Evolutionary conservation across 1,140 invertebrate species (phyloP), one percentile per base, ranked within the genome.

Genomic region (Drosophila erecta): DNA sequence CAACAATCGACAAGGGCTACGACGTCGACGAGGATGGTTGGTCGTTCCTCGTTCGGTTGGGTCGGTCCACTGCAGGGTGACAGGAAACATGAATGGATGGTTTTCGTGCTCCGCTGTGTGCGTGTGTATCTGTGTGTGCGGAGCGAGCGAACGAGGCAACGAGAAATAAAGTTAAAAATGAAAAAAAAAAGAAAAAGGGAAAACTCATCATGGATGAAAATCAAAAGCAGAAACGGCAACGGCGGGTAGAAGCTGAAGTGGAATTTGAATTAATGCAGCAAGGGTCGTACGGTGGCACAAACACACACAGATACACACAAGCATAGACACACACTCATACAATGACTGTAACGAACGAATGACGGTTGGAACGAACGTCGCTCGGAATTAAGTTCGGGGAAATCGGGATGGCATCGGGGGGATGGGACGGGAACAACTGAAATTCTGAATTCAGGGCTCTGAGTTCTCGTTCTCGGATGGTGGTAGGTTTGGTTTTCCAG

Each of bases 201-300:
- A 87, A 87, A 89, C 84, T 87, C 84, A 89, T 89, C 84, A 87
- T 87, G 79, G 84, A 80, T 87, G 84, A 84, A 87, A 87, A 87
- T 87, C 79, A 87, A 87, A 89, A 83, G 69, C 84, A 87, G 76
- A 83, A 87, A 87, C 81, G 75, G 73, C 58, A 74, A 81, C 50
- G 64, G 55, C 50, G 74, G 60, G 78, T 65, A 70, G 79, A 89
- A 78, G 76, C 84, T 89, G 84, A 80, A 87, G 76, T 84, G 64
- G 76, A 89, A 87, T 83, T 89, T 73, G 76, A 83, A 89, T 81
- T 78, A 86, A 86, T 81, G 74, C 74, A 86, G 77, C 64, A 78
- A 87, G 83, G 83, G 83, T 83, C 79, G 79, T 79, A 83, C 76
- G 74, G 65, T 81, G 76, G 64, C 60, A 59, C 66, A 71, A 14